phyloP scores from a whole-genome alignment of 2,888 invertebrate species.

The Pemphredon lugubris region DNA sequence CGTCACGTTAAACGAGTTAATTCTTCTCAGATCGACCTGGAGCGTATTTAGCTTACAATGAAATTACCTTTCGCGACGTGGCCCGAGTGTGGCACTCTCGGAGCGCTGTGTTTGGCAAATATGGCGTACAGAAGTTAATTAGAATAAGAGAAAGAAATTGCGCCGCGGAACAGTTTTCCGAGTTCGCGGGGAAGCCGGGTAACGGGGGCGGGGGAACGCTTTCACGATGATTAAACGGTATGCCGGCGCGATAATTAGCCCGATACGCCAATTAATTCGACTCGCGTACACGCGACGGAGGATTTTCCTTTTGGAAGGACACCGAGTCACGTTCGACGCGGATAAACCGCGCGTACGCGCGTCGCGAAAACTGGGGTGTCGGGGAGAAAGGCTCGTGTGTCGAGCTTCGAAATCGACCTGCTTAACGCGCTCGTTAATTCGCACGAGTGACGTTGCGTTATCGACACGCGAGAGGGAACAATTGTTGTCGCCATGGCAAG shows the following conservation, averaged over 20 bases:
- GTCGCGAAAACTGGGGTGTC: too few relatives aligned
- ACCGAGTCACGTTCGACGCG: constrained; percentile 3
- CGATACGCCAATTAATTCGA: constrained; percentile 49
- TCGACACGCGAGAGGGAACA: constrained; percentile 24
- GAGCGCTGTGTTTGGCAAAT: too few relatives aligned
- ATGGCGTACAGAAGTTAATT: too few relatives aligned
- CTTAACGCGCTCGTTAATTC: constrained; percentile 44
- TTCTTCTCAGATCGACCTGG: too few relatives aligned
- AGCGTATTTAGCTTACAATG: too few relatives aligned
- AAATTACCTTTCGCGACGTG: too few relatives aligned
- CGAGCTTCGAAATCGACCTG: constrained; percentile 22
- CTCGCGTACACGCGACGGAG: constrained; percentile 10
- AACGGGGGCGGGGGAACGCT: constrained; percentile 20
- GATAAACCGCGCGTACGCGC: too few relatives aligned
- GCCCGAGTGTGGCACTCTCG: too few relatives aligned
- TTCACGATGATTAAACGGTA: constrained; percentile 43
- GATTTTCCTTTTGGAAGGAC: constrained; percentile 15
- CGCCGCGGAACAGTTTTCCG: neutral
- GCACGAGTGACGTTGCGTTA: constrained; percentile 25
- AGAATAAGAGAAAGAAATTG: too few relatives aligned
- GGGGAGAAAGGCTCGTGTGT: neutral
- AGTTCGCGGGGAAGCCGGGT: neutral
- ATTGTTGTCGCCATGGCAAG: neutral
- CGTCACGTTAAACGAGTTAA: too few relatives aligned
- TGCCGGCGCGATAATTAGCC: constrained; percentile 40